Evolutionary conservation across 2,797 vertebrate genomes (phyloP).

Genomic region (Rhincodon typus): DNA sequence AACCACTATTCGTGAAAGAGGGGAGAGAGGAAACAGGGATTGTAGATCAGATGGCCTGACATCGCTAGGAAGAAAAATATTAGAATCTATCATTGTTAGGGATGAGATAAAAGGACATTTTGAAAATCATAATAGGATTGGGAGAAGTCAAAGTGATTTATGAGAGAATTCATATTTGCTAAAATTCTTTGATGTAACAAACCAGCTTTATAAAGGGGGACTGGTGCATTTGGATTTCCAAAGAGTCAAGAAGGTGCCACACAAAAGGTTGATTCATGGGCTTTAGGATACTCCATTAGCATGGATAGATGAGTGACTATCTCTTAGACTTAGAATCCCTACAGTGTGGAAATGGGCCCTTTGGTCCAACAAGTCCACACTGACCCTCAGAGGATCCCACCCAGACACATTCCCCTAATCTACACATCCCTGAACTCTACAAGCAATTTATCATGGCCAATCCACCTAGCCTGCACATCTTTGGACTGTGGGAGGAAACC

Average conservation of each 20-base stretch:
- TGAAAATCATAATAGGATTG: not conserved
- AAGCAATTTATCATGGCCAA: no score
- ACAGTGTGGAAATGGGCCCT: no score
- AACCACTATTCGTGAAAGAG: not conserved
- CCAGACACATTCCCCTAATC: no score
- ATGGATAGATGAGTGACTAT: not conserved
- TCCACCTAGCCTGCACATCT: no score
- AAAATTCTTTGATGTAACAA: not conserved
- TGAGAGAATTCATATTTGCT: not conserved
- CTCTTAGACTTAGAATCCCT: no score
- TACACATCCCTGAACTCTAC: no score
- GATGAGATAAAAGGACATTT: not conserved
- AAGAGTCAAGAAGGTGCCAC: not conserved
- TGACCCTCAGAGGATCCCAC: no score
- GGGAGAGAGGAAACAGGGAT: not conserved
- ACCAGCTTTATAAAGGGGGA: not conserved
- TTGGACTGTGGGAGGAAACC: no score
- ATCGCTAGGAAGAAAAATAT: not conserved
- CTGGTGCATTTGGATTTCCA: not conserved
- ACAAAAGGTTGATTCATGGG: not conserved
- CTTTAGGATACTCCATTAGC: not conserved
- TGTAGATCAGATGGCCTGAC: not conserved
- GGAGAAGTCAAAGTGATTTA: not conserved
- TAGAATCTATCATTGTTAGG: not conserved
- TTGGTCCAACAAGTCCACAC: no score